Evolutionary conservation across 2,888 invertebrate species (phyloP).

Genomic region (Sesia apiformis): DNA sequence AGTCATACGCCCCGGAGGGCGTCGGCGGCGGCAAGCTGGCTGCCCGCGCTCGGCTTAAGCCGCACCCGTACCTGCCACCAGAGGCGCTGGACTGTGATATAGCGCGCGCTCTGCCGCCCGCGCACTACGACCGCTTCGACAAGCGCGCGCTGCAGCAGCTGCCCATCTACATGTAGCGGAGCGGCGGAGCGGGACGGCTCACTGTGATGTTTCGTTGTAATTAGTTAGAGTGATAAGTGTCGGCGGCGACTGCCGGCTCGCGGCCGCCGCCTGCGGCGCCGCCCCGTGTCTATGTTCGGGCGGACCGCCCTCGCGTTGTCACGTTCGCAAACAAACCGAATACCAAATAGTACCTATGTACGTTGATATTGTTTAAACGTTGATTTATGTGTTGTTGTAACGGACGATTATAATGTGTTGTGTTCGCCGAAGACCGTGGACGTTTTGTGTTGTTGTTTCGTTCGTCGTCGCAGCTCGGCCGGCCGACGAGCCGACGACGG

Average conservation of each 20-base stretch:
- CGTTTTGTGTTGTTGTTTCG: constrained; percentile 20
- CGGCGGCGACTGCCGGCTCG: constrained; percentile 10
- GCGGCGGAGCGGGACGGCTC: constrained; percentile 31
- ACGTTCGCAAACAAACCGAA: constrained; percentile 37
- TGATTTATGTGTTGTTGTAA: constrained; percentile 57
- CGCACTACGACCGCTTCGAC: constrained; percentile 65
- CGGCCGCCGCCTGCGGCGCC: constrained; percentile 8
- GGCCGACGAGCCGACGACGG: constrained; percentile 6
- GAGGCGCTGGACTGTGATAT: constrained; percentile 57
- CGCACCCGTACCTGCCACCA: constrained; percentile 41
- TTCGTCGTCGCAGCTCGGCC: constrained; percentile 4
- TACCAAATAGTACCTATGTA: constrained; percentile 67
- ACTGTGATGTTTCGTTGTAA: constrained; percentile 64
- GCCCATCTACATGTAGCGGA: constrained; percentile 68
- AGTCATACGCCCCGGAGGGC: constrained; percentile 30
- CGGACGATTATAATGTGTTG: constrained; percentile 39
- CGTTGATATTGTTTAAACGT: constrained; percentile 64
- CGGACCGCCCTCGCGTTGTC: constrained; percentile 12
- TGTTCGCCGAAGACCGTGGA: constrained; percentile 23
- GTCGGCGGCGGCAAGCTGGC: constrained; percentile 28
- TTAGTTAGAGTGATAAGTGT: constrained; percentile 57
- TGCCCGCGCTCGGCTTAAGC: constrained; percentile 36
- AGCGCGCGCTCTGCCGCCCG: constrained; percentile 46
- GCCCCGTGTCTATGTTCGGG: constrained; percentile 9
- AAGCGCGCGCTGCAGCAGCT: constrained; percentile 69